phyloP scores from a whole-genome alignment of 1,140 invertebrate species.

The Lordiphosa clarofinis region DNA sequence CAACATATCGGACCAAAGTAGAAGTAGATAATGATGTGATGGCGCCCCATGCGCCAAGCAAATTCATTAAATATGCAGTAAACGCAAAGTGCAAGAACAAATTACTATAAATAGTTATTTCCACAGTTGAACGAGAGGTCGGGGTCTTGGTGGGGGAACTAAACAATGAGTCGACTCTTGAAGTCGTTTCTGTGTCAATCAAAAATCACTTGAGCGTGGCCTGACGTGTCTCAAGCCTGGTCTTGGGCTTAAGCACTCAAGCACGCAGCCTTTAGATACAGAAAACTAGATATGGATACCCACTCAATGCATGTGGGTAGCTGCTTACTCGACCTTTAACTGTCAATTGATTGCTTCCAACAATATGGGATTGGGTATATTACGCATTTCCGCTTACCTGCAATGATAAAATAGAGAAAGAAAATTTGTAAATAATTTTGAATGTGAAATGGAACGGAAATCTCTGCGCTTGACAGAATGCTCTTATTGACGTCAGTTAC shows the following conservation, averaged over 20 bases:
- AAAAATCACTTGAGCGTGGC: slow-evolving; percentile 42
- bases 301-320: slow-evolving; percentile 45
- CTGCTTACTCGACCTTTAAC: slow-evolving; percentile 50
- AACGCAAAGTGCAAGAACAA: slow-evolving; percentile 24
- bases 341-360: slow-evolving; percentile 50
- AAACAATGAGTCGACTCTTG: neutral
- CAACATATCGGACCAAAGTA: too few species aligned
- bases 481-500: slow-evolving; percentile 24
- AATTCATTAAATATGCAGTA: slow-evolving; percentile 14
- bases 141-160: too few species aligned
- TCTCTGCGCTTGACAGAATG: slow-evolving; percentile 15
- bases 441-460: slow-evolving; percentile 43
- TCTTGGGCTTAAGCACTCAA: slow-evolving; percentile 45
- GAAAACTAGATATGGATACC: slow-evolving; percentile 34
- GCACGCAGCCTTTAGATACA: slow-evolving; percentile 50
- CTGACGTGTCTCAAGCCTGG: slow-evolving; percentile 26
- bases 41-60: neutral
- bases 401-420: slow-evolving; percentile 18
- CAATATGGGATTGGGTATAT: slow-evolving; percentile 5
- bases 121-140: neutral
- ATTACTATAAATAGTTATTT: slow-evolving; percentile 39
- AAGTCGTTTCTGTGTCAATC: slow-evolving; percentile 33
- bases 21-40: too few species aligned
- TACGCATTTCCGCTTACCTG: slow-evolving; percentile 54
- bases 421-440: neutral